Percentiles rank a stretch among this genome's conserved stretches.
Evolutionary conservation across 1,140 invertebrate genomes (phyloP).

Genomic region (Tetramorium alpestre): DNA sequence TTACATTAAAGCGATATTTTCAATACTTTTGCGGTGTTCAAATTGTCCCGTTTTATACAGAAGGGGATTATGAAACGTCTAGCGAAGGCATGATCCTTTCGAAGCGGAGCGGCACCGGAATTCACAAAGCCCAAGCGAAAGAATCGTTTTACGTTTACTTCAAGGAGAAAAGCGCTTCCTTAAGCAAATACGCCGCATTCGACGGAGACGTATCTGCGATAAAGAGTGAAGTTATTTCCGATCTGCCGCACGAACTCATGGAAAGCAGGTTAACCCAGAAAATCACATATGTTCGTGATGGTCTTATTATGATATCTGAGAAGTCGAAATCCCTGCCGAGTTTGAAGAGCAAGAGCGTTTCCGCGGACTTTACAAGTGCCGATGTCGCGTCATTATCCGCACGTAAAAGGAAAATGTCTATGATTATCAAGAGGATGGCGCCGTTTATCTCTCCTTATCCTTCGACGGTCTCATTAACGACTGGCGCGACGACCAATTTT

Average conservation of each 20-base stretch:
- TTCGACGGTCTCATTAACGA: background rate
- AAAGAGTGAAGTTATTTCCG: constrained; percentile 24
- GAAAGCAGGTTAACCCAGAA: constrained; percentile 4
- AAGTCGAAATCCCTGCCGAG: constrained; percentile 61
- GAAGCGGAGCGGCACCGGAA: background rate
- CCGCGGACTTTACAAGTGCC: background rate
- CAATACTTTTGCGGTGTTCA: background rate
- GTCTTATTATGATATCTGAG: background rate
- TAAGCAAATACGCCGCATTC: background rate
- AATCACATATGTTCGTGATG: background rate
- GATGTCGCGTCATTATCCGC: constrained; percentile 50
- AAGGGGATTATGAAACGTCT: constrained; percentile 74
- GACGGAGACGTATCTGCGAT: background rate
- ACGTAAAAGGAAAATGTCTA: constrained; percentile 56
- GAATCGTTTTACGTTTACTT: background rate
- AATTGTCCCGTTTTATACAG: constrained; percentile 15
- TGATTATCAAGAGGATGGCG: constrained; percentile 58
- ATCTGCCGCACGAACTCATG: background rate
- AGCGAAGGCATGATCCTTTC: constrained; percentile 67
- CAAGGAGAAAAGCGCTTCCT: constrained; percentile 3
- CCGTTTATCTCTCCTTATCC: constrained; percentile 29
- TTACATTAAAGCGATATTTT: background rate
- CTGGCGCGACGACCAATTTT: background rate
- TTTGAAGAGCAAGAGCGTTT: constrained; percentile 3
- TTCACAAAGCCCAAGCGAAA: background rate